Percentiles rank a stretch among this genome's conserved stretches.
Evolutionary conservation across 1,140 invertebrate genomes (phyloP).

Genomic region (Brachionus rubens): DNA sequence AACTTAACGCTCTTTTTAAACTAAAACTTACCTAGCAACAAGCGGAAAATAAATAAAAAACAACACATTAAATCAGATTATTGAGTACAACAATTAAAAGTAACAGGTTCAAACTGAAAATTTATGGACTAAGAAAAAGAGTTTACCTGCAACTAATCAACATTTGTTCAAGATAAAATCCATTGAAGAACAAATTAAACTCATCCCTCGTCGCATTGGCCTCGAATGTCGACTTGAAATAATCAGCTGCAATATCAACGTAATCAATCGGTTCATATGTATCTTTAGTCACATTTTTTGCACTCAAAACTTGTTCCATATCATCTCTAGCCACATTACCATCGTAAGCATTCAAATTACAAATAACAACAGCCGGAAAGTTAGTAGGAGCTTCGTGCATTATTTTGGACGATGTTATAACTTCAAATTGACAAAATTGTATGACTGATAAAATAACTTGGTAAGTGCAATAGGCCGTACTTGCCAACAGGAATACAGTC

Average conservation of each 20-base stretch:
- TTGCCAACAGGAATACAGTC: not conserved
- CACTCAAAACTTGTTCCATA: not conserved
- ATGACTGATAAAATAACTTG: not conserved
- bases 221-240: not conserved
- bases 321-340: not conserved
- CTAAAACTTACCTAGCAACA: too few species aligned
- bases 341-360: slow-evolving; percentile 33
- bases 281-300: not conserved
- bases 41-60: too few species aligned
- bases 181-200: not conserved
- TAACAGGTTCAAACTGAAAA: too few species aligned
- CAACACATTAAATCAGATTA: too few species aligned
- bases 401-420: not conserved
- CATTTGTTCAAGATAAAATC: slow-evolving; percentile 30
- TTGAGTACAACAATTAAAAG: too few species aligned
- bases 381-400: not conserved
- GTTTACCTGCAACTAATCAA: slow-evolving; percentile 34
- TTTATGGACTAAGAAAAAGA: too few species aligned
- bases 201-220: not conserved
- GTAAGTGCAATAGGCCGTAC: not conserved
- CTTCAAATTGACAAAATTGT: not conserved
- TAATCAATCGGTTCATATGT: not conserved
- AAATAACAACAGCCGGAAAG: slow-evolving; percentile 23
- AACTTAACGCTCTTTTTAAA: not conserved
- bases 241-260: not conserved